Base-by-base conservation (phyloP, 2,113 vertebrate genomes). In the Callipepla californica region DNA sequence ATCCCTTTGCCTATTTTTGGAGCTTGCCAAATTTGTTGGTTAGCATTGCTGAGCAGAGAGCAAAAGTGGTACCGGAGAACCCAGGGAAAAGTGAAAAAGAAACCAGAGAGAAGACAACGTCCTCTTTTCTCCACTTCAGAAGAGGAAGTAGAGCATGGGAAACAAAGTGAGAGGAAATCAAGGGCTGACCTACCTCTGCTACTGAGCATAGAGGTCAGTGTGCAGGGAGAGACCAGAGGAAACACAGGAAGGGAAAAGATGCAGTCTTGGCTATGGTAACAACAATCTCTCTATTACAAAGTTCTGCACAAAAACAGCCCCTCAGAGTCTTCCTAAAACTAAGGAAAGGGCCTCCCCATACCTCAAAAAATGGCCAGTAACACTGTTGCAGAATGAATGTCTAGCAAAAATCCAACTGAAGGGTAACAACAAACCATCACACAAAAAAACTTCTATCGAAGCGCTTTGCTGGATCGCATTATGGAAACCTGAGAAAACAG, bases 171-270 rank as follows among this genome's bases (percentile, higher is more conserved):
- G 42, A 68, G 48, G 65, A 94, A 87, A 87, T 0, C 0, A 48
- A 73, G n/a, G 32, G 62, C 45, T 82, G 80, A 91, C 80, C 40
- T 66, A 85, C 68, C 34, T 65, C 34, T 57, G 23, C 20, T 1
- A 0, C 50, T 47, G n/a, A n/a, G 21, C 63, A 74, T 3, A 0
- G 0, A 62, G 40, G 40, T 92, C 78, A 58, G 15, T 1, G 0
- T 57, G 26, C 62, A 75, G 73, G 13, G 13, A 84, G 32, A 67
- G 16, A 77, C 28, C 10, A 48, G 1, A 11, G 45, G 75, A 87
- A 90, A 82, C 72, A 50, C 26, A 62, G 15, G 4, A 89, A 85
- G 72, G 0, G 1, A 82, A 87, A 85, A 73, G 9, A 26, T 13
- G 22, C 3, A 10, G 6, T 48, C 73, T 32, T 26, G 38, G 7